Evolutionary conservation across 2,113 vertebrate genomes (phyloP), one percentile per base, ranked within the genome.

Genomic region (Datnioides undecimradiatus): DNA sequence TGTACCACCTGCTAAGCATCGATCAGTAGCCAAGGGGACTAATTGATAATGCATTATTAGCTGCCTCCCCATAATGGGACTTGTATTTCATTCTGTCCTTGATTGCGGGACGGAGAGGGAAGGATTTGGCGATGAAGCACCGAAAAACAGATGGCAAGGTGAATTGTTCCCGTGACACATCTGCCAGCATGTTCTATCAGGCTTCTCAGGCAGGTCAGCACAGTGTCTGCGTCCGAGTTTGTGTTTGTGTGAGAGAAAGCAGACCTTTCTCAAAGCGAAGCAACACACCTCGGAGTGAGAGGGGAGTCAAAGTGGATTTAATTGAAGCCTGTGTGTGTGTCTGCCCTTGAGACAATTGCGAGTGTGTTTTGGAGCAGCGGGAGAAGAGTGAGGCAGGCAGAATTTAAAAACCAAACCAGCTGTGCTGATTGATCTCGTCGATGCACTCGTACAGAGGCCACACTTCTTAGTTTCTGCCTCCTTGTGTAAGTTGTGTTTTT

Each of bases 21-120:
- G 92, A 95, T 95, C 94, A 93, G 84, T 91, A 90, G 92, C 92
- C 88, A 92, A 92, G 76, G 91, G 87, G 92, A 89, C 94, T 94
- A 95, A 95, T 95, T 95, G 95, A 95, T 94, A 94, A 95, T 90
- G 90, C 91, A 92, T 94, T 94, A 94, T 94, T 94, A 93, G 93
- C 93, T 84, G 92, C 87, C 85, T 90, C 79, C 72, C 78, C 83
- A 84, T 94, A 95, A 95, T 94, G 91, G 90, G 89, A 89, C 83
- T 93, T 93, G 89, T 93, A 93, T 95, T 94, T 95, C 92, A 95
- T 91, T 88, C 94, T 90, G 93, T 89, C 94, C 89, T 91, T 90
- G 89, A 80, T 88, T 82, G 91, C 70, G 36, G 85, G 82, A 87
- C 46, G 17, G 69, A 74, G 45, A 59, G 81, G 81, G 64, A 78